Evolutionary conservation across 2,113 vertebrate species (phyloP), one percentile per base, ranked within the genome.

Genomic region (chimpanzee (Pan troglodytes)): DNA sequence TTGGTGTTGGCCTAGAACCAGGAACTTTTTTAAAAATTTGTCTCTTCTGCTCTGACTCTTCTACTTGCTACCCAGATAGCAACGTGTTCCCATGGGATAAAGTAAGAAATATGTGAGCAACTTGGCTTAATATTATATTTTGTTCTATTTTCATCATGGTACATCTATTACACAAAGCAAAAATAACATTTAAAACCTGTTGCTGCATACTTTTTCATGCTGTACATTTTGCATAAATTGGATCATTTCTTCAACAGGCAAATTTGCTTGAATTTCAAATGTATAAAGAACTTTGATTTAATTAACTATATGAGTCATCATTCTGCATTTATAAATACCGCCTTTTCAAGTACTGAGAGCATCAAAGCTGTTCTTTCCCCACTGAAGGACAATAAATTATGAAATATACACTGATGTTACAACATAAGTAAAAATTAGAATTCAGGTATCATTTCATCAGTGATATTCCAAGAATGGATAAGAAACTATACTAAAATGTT

Each of bases 241-340:
- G 43, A 64, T 88, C 59, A 73, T 80, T 96, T 91, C 78, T 92
- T 93, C 84, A 84, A 73, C 20, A 88, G 14, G 7, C 14, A 82
- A 50, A 87, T 16, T 22, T 52, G 10, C 27, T 50, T 80, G n/a
- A 85, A n/a, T 82, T 90, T 90, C 68, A 86, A 93, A 83, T 82
- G 43, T 85, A 35, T 90, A 55, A 43, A 79, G 27, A 85, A 88
- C 9, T 94, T 68, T 89, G 18, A 90, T 64, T 95, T 94, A 96
- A 96, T 88, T 87, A 80, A 80, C 68, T 61, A 30, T 80, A 32
- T 89, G 79, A 45, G 17, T 93, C 67, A 87, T 67, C 68, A 93
- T 48, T 94, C 70, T 78, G 55, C 43, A 50, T 86, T 91, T 92
- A 61, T 18, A 80, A 73, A 87, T 59, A 17, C 45, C 17, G 57